Conservation (phyloP, 2,797 vertebrate genomes). For the Podarcis siculus region DNA sequence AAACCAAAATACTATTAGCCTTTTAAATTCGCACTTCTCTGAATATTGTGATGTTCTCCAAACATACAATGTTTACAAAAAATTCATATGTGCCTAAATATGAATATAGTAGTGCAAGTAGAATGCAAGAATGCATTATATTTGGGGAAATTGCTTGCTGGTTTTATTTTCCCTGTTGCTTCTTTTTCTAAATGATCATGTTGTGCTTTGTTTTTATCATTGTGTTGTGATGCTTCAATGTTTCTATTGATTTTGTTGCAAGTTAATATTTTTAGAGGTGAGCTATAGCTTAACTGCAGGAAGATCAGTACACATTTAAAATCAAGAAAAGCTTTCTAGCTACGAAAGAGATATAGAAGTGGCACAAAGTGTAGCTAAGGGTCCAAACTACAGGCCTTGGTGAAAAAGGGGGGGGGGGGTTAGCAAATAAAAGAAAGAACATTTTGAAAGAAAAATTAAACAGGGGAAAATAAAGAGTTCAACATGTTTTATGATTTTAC, state of each 20-base stretch:
- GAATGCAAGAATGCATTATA: too few species aligned
- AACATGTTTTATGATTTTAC: background rate
- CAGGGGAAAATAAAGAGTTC: background rate
- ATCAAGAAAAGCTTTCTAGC: background rate
- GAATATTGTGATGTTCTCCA: too few species aligned
- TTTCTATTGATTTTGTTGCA: background rate
- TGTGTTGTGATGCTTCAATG: background rate
- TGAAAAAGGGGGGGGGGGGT: background rate
- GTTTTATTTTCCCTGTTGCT: background rate
- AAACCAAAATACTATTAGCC: too few species aligned
- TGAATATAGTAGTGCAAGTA: too few species aligned
- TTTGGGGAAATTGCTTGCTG: too few species aligned
- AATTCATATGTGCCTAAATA: too few species aligned
- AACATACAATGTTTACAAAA: too few species aligned
- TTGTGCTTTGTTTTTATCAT: background rate
- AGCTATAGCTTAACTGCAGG: background rate
- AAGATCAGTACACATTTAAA: background rate
- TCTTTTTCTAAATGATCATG: background rate
- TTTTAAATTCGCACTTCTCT: too few species aligned
- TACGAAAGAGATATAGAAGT: background rate
- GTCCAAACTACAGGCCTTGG: too few species aligned
- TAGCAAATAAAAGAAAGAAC: constrained; percentile 1
- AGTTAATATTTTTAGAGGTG: background rate
- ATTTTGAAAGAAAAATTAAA: constrained; percentile 13
- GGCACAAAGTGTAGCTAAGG: background rate